Base-by-base conservation (phyloP, 1,140 invertebrate genomes). In the Adoxophyes honmai region DNA sequence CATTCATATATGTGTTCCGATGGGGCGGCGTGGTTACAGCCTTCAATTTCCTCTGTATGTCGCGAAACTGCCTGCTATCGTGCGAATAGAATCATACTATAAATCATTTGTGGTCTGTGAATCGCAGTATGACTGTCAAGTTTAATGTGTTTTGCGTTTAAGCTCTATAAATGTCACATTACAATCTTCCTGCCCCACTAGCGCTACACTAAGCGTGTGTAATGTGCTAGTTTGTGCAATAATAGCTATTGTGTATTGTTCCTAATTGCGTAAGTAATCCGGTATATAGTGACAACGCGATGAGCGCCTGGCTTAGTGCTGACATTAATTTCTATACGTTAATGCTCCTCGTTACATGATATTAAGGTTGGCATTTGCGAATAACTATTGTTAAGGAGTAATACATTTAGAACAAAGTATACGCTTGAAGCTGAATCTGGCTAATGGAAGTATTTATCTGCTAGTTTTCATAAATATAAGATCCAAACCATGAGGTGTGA, bases 71-170 rank as follows among this genome's bases (percentile, higher is more conserved):
- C 9, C 34, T 21, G 56, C 42, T 48, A 28, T 51, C 54, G 51
- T 55, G 59, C 34, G 55, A 60, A 60, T 60, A 44, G 33, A 44
- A 48, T 33, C 18, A 11, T 28, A 38, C 18, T 53, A 55, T 60
- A 60, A 60, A 48, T 48, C 42, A 48, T 44, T 14, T 16, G 8
- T 18, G 39, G 39, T 7, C 13, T 48, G 42, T 42, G 16, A 4
- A 13, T 21, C 9, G 39, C 16, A 11, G 8, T 9, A 10, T 36
- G 10, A 44, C 21, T 28, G 6, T 28, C n/a, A 21, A 42, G 15
- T 16, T n/a, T 44, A 44, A 9, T 16, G 9, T 44, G n/a, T 0
- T 16, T 44, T 10, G 10, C 15, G 8, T 9, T 28, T 28, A 3
- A 28, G 6, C 2, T 2, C 21, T 28, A 28, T 16, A n/a, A 18